A percentile compares a stretch with the other conserved stretches of the same genome.
Evolutionary conservation across 2,797 vertebrate genomes (phyloP).

Genomic region (Paedocypris micromegethes): DNA sequence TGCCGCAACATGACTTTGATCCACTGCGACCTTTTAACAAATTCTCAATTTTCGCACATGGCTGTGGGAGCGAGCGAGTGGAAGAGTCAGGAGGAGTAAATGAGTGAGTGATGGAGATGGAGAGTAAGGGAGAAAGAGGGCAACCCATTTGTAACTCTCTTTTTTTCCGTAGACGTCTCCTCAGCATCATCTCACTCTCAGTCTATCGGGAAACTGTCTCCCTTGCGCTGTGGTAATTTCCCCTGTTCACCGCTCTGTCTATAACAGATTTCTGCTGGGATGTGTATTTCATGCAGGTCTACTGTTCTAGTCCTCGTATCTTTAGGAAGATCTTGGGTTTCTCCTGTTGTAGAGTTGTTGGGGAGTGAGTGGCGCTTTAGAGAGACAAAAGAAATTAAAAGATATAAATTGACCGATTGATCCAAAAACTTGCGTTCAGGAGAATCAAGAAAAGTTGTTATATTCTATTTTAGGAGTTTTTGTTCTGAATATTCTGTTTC

Average conservation of each 20-base stretch:
- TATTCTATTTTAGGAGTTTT: no score
- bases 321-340: no score
- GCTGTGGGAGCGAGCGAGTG: conserved; percentile 34
- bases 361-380: no score
- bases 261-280: no score
- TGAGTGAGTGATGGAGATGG: conserved; percentile 11
- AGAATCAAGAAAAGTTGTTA: no score
- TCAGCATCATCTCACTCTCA: conserved; percentile 54
- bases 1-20: conserved; percentile 64
- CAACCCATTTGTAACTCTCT: conserved; percentile 43
- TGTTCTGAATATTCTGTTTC: no score
- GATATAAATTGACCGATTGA: no score
- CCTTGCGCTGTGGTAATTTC: conserved; percentile 53
- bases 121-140: neutral
- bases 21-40: conserved; percentile 69
- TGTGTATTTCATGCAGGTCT: no score
- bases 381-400: no score
- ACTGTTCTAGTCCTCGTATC: no score
- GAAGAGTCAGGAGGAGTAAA: neutral
- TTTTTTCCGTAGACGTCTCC: conserved; percentile 18
- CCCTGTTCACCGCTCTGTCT: conserved; percentile 10
- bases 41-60: conserved; percentile 62
- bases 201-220: conserved; percentile 60
- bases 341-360: no score
- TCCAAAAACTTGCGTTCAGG: no score